A percentile compares a stretch with the other conserved stretches of the same genome.
Conservation (phyloP, 2,113 vertebrate genomes). For the Ellobius talpinus region DNA sequence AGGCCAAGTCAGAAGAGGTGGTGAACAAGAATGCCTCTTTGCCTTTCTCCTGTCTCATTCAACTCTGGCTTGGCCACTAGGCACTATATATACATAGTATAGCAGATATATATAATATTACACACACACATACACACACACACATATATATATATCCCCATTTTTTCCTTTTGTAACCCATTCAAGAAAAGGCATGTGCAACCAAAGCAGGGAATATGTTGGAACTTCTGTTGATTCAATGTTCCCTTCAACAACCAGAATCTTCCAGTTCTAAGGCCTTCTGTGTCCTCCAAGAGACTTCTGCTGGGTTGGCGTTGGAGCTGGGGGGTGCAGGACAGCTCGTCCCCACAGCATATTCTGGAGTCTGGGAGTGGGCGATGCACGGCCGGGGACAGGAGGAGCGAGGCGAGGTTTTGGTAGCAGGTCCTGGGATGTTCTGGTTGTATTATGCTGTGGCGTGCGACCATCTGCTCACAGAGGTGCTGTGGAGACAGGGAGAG, state of each 20-base stretch:
- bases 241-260: conserved; percentile 74
- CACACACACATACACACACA: too few relatives aligned
- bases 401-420: neutral
- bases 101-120: too few relatives aligned
- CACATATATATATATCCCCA: neutral
- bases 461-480: neutral
- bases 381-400: neutral
- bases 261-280: conserved; percentile 70
- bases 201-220: conserved; percentile 73
- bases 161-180: conserved; percentile 60
- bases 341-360: conserved; percentile 62
- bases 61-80: neutral
- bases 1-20: neutral
- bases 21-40: neutral
- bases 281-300: conserved; percentile 15
- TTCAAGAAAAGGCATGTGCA: conserved; percentile 68
- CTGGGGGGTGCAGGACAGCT: conserved; percentile 28
- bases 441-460: neutral
- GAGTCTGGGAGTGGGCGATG: conserved; percentile 63
- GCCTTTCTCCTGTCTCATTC: neutral
- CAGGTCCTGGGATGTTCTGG: conserved; percentile 26
- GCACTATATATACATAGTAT: neutral
- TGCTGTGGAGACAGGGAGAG: neutral
- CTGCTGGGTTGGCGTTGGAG: conserved; percentile 56
- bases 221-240: conserved; percentile 74